Base-by-base conservation (phyloP, 1,140 invertebrate genomes). In the Limonius californicus region DNA sequence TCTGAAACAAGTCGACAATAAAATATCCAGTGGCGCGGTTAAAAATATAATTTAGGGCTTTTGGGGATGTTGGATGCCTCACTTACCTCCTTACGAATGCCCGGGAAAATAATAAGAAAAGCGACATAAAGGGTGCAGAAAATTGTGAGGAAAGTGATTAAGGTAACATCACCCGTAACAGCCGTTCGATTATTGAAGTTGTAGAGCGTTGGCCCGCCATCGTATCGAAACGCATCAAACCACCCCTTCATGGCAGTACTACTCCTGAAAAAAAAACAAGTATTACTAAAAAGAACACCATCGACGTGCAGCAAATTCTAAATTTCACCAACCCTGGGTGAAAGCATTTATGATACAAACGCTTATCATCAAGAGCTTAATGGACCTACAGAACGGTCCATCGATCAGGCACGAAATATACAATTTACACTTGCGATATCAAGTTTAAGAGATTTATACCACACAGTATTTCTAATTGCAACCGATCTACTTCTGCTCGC, bases 201-300 rank as follows among this genome's bases (percentile, higher is more conserved):
- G 81, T 98, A 98, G 61, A 96, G 85, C 61, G 94, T 95, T 35
- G 95, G 94, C 61, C 92, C 93, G 67, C 91, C 92, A 79, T 95
- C 92, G 76, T 87, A 87, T 67, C 93, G 87, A 83, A 97, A 97
- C 63, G 92, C 92, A 76, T 94, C 92, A 77, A 94, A 94, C 91
- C 91, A 94, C 75, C 91, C 92, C 83, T 86, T 91, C 91, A 93
- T 93, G 67, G 65, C 67, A 30, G 39, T 57, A n/a, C 23, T n/a
- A 21, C 54, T 42, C 43, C 53, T 59, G 54, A 4, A 65, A 47
- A 39, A 2, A 39, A 39, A 27, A 27, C 9, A 27, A 27, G 9
- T 4, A n/a, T n/a, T n/a, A 27, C 23, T 27, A 27, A 27, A n/a
- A n/a, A n/a, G n/a, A n/a, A n/a, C n/a, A n/a, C n/a, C n/a, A n/a